Evolutionary conservation across 1,140 invertebrate genomes (phyloP), one percentile per base, ranked within the genome.

Genomic region (Drosophila bocki): DNA sequence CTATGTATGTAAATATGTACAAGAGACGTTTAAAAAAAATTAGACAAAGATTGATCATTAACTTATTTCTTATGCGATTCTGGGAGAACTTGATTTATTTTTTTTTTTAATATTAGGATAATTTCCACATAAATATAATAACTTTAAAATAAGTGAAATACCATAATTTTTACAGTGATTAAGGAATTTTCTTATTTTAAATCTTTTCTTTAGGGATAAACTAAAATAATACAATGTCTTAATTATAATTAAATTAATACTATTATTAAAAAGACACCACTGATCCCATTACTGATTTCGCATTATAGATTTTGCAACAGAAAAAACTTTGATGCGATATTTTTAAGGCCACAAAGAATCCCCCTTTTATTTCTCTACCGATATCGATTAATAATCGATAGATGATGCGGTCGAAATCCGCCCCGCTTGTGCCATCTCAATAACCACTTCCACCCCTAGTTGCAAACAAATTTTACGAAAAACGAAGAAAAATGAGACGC

Each of bases 401-500:
- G 1, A 1, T 4, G 1, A 35, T 35, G 15, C 26, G 9, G 39
- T 58, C 42, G 42, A 47, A 47, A 60, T 7, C 7, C 7, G n/a
- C 6, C 1, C 32, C 50, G 51, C 57, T 32, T 59, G 57, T 45
- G 41, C 41, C 57, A 47, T 59, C 57, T 0, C 57, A 59, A 59
- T 59, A 45, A 19, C 26, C 22, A 17, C 11, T 19, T 44, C 57
- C 57, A 59, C 41, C 57, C 57, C 17, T 33, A 47, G 19, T 33
- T 44, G 19, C 41, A 72, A 76, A 82, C 37, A 75, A 54, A 7
- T 26, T 62, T 48, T 6, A 5, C 32, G 29, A 29, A 29, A 29
- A 29, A 29, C 26, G 7, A 48, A 48, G 19, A 47, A 68, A 50
- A 85, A 90, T 90, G 85, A 64, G 85, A 47, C 85, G 85, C 48